Conservation (phyloP, 2,113 vertebrate genomes). For the Alces alces region DNA sequence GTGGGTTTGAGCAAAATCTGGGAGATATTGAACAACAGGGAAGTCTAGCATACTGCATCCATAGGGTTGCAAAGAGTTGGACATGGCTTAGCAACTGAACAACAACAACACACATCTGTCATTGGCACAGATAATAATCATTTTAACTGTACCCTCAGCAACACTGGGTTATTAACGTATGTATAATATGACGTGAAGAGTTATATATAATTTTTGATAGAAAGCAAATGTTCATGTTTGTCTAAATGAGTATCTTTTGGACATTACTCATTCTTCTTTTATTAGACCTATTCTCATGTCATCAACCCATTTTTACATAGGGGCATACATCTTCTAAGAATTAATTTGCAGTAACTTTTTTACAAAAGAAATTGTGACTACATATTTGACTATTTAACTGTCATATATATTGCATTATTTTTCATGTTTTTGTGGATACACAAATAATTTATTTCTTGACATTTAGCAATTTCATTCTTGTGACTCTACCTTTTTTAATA, state of each 20-base stretch:
- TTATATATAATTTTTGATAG: not conserved
- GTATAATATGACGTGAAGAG: not conserved
- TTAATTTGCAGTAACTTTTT: not conserved
- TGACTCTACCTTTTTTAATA: not conserved
- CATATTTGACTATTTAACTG: not conserved
- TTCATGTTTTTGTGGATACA: not conserved
- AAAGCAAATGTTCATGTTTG: not conserved
- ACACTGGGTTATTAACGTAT: not conserved
- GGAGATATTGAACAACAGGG: not conserved
- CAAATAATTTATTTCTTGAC: not conserved
- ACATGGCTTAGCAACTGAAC: not conserved
- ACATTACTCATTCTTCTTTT: not conserved
- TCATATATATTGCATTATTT: not conserved
- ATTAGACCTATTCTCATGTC: not conserved
- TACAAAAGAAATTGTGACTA: not conserved
- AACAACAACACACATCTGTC: not conserved
- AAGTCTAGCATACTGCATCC: not conserved
- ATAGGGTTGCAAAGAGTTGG: not conserved
- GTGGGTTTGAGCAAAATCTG: not conserved
- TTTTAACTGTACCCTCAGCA: not conserved
- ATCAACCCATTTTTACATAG: not conserved
- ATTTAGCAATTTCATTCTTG: not conserved
- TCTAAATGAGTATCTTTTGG: not conserved
- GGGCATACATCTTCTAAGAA: not conserved
- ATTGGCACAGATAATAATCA: not conserved